Percentiles rank a stretch among this genome's conserved stretches.
Evolutionary conservation across 2,888 invertebrate genomes (phyloP).

Genomic region (Rotaria macrura): DNA sequence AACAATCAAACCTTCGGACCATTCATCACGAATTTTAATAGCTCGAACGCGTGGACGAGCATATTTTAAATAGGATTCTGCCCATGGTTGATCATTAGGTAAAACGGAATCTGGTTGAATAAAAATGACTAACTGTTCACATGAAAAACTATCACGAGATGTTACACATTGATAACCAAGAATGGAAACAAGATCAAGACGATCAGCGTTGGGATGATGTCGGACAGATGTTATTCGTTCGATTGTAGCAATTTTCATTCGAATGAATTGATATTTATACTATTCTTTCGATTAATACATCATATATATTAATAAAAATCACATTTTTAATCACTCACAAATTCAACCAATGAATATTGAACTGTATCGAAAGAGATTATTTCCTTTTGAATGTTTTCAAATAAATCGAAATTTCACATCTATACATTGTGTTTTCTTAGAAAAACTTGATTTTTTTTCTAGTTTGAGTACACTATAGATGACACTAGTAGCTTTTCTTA

Average conservation of each 20-base stretch:
- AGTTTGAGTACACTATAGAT: not conserved
- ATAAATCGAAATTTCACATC: too few species aligned
- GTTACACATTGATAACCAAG: not conserved
- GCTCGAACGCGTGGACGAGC: not conserved
- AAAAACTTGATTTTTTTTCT: too few species aligned
- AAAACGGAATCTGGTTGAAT: not conserved
- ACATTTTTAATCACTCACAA: not conserved
- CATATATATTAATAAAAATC: not conserved
- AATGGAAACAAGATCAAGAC: not conserved
- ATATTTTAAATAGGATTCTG: not conserved
- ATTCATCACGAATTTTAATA: not conserved
- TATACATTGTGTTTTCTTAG: too few species aligned
- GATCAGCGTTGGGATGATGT: not conserved
- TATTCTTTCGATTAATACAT: too few species aligned
- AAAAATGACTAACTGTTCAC: not conserved
- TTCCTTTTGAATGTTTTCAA: too few species aligned
- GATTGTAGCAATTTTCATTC: not conserved
- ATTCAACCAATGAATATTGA: not conserved
- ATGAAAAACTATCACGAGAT: not conserved
- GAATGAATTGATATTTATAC: too few species aligned
- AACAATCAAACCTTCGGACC: not conserved
- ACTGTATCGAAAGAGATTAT: too few species aligned
- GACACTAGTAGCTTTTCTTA: not conserved
- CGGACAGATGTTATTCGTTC: not conserved
- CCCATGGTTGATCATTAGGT: not conserved